Evolutionary conservation across 1,140 invertebrate species (phyloP), one percentile per base, ranked within the genome.

Genomic region (Dermatophagoides farinae): DNA sequence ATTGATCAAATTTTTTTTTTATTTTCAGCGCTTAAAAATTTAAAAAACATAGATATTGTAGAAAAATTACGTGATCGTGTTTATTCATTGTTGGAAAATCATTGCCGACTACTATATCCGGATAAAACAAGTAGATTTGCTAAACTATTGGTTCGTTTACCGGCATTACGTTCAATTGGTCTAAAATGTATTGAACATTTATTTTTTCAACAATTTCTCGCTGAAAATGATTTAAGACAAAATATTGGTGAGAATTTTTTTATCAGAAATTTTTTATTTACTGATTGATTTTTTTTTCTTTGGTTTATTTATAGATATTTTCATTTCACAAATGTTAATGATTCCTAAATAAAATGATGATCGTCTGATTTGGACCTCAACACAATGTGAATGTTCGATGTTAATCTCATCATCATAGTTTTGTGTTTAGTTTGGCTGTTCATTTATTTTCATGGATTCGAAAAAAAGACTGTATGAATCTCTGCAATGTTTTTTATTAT

Each of bases 151-250:
- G 75, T 97, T 50, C 82, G 93, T 62, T 75, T 97, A 68, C 93
- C 93, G 1, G 86, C 91, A 2, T 77, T 97, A 20, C 79, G 92
- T 55, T 95, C 90, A 59, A 96, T 97, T 68, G 91, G 87, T 40
- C 78, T 97, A 18, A 96, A 96, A 74, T 95, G 91, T 74, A 76
- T 88, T 66, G 91, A 97, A 71, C 87, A 95, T 74, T 76, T 96
- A 47, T 97, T 93, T 76, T 92, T 90, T 76, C 91, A 90, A 76
- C 84, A 86, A 70, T 76, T 95, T 43, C 84, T 90, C 64, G 73
- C 71, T 22, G 72, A 75, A 25, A 50, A 14, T 20, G 22, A 50
- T 20, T 18, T 14, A 12, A 50, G 22, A 25, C 14, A 50, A 12
- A 50, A 11, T 12, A 50, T 50, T 8, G 47, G 47, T 50, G 10